Evolutionary conservation across 2,113 vertebrate genomes (phyloP).

Genomic region (Carlito syrichta): DNA sequence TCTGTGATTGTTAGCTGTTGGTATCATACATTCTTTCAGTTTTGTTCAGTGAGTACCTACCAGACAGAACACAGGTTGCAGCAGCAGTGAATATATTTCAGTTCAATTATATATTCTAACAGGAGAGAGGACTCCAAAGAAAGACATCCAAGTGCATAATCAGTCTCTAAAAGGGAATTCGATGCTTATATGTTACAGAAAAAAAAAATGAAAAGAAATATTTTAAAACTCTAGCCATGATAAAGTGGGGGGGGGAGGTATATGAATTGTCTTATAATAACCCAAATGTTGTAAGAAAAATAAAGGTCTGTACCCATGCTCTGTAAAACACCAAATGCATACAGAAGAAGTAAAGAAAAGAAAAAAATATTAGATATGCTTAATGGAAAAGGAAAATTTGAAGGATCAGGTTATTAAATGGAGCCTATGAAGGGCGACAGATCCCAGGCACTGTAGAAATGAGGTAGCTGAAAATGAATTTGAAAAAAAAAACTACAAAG

Average conservation of each 20-base stretch:
- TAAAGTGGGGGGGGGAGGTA: not conserved
- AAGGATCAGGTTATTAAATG: conserved; percentile 14
- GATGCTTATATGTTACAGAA: not conserved
- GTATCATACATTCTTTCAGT: not conserved
- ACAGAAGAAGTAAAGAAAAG: not conserved
- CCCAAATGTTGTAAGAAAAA: not conserved
- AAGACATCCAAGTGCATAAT: not conserved
- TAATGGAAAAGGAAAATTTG: not conserved
- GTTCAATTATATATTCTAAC: not conserved
- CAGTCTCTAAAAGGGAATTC: not conserved
- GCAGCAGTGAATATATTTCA: not conserved
- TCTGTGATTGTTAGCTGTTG: not conserved
- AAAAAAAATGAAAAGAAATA: conserved; percentile 8
- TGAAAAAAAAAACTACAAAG: not conserved
- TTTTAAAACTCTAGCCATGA: not conserved
- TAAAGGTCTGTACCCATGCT: not conserved
- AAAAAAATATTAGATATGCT: not conserved
- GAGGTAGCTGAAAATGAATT: not conserved
- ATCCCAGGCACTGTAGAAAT: not conserved
- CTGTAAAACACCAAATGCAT: not conserved
- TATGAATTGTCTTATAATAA: not conserved
- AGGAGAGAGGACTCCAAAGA: not conserved
- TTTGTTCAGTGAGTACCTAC: not conserved
- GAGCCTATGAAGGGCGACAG: not conserved
- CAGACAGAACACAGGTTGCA: not conserved